phyloP scores from a whole-genome alignment of 2,888 invertebrate species.

The Toxonevra muliebris region DNA sequence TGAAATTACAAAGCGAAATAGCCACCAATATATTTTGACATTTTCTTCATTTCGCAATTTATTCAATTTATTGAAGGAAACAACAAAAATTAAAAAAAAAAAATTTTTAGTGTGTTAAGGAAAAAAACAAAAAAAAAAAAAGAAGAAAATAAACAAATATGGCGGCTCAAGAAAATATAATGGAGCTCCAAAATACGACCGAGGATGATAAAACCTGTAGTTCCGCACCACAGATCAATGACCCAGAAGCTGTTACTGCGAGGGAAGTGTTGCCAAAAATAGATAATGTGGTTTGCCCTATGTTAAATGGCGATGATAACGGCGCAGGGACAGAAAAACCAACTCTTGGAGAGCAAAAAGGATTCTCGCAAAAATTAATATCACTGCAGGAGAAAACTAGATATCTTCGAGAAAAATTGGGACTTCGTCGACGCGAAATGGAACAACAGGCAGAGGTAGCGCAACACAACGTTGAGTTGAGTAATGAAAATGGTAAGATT shows the following conservation, averaged over 20 bases:
- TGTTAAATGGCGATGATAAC: background rate
- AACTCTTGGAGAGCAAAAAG: background rate
- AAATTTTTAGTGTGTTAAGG: slow-evolving; percentile 20
- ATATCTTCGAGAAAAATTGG: slow-evolving; percentile 32
- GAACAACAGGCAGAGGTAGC: slow-evolving; percentile 16
- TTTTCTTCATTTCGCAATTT: too few relatives aligned
- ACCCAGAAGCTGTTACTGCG: background rate
- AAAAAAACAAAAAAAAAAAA: slow-evolving; percentile 7
- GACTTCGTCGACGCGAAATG: slow-evolving; percentile 25
- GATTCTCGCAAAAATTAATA: slow-evolving; percentile 18
- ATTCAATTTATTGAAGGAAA: slow-evolving; percentile 5
- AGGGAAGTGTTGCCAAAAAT: background rate
- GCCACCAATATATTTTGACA: too few relatives aligned
- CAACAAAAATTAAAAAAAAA: slow-evolving; percentile 12
- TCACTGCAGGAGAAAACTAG: slow-evolving; percentile 33
- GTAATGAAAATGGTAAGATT: slow-evolving; percentile 27
- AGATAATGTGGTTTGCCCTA: background rate
- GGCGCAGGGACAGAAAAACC: background rate
- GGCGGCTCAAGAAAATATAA: slow-evolving; percentile 2
- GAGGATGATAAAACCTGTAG: background rate
- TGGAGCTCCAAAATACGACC: background rate
- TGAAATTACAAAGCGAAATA: too few relatives aligned
- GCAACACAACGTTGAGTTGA: slow-evolving; percentile 5
- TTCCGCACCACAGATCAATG: background rate
- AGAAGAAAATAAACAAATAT: slow-evolving; percentile 1